A percentile compares a stretch with the other conserved stretches of the same genome.
phyloP scores from a whole-genome alignment of 2,888 invertebrate genomes.

The Deilephila elpenor region DNA sequence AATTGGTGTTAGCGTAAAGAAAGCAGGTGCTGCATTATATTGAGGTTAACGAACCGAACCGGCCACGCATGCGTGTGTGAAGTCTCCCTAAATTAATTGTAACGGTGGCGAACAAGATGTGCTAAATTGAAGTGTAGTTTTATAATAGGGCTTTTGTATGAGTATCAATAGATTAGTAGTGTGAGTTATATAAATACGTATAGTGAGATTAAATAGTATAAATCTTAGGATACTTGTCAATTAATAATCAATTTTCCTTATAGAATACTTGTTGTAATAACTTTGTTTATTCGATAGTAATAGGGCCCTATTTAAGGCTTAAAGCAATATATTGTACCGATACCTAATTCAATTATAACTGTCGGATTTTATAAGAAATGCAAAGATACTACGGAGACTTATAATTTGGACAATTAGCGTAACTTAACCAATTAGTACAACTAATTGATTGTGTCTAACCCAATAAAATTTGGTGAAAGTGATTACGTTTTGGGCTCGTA shows the following conservation, averaged over 20 bases:
- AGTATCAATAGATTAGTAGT: too few relatives aligned
- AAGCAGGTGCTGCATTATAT: constrained; percentile 43
- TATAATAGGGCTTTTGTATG: too few relatives aligned
- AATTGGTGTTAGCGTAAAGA: constrained; percentile 49
- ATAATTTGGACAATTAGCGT: neutral
- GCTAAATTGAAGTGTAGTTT: neutral
- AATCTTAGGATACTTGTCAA: too few relatives aligned
- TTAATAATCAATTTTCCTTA: too few relatives aligned
- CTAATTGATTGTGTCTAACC: neutral
- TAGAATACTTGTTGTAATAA: too few relatives aligned
- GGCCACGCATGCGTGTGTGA: constrained; percentile 37
- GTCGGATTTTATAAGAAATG: neutral
- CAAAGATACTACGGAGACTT: neutral
- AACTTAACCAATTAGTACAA: neutral
- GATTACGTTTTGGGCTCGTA: neutral
- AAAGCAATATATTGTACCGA: too few relatives aligned
- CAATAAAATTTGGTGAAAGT: neutral
- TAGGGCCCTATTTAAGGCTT: too few relatives aligned
- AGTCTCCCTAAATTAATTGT: constrained; percentile 31
- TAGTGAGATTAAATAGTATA: neutral
- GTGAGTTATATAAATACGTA: neutral
- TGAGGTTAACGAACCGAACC: constrained; percentile 58
- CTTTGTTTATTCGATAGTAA: too few relatives aligned
- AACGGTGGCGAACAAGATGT: neutral
- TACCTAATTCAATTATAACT: too few relatives aligned